Conservation (phyloP, 1,140 invertebrate genomes). For the Neuroterus valhalla region DNA sequence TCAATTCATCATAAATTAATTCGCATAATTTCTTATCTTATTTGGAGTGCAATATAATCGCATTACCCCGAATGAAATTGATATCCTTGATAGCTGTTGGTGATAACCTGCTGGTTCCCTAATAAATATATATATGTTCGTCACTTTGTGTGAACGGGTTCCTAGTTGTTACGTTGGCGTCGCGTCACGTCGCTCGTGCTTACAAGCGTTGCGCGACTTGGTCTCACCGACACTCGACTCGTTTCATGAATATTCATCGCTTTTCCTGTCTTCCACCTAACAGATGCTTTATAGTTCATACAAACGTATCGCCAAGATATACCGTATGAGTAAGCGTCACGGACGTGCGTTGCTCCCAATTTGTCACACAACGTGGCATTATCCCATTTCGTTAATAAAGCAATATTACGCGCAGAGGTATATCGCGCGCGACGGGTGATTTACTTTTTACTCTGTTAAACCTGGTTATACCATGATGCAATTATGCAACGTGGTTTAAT, state of each 20-base stretch:
- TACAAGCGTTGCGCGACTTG: constrained; percentile 41
- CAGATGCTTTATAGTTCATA: constrained; percentile 23
- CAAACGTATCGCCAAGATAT: constrained; percentile 6
- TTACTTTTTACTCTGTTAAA: constrained; percentile 54
- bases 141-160: constrained; percentile 59
- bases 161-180: no score
- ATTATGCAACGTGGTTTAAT: constrained; percentile 69
- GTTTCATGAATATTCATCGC: constrained; percentile 71
- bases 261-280: constrained; percentile 59
- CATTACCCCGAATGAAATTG: background rate
- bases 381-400: constrained; percentile 74
- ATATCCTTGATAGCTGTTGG: background rate
- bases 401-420: constrained; percentile 60
- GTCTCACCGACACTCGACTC: constrained; percentile 55
- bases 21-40: no score
- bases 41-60: no score
- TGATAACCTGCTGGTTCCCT: constrained; percentile 11
- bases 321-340: constrained; percentile 46
- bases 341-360: constrained; percentile 73
- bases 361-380: constrained; percentile 75
- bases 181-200: constrained; percentile 45
- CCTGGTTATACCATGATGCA: constrained; percentile 56
- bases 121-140: constrained; percentile 9
- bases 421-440: constrained; percentile 57
- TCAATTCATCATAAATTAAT: no score